Percentiles rank a stretch among this genome's conserved stretches.
phyloP scores from a whole-genome alignment of 1,140 invertebrate genomes.

The Cyphomyrmex costatus region DNA sequence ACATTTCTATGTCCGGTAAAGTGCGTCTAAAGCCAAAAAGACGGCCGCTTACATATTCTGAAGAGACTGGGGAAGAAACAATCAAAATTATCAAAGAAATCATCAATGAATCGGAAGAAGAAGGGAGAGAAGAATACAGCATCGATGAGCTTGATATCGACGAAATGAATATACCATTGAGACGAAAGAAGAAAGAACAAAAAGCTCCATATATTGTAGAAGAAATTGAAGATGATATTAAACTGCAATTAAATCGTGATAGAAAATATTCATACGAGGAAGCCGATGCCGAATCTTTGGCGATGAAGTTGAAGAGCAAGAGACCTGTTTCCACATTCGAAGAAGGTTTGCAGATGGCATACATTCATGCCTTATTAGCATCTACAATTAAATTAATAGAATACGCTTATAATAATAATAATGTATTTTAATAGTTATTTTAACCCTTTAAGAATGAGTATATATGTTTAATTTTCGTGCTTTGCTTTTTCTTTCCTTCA shows the following conservation, averaged over 20 bases:
- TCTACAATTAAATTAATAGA: slow-evolving; percentile 59
- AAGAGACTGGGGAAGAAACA: slow-evolving; percentile 91
- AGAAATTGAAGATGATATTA: slow-evolving; percentile 85
- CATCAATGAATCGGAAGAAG: slow-evolving; percentile 88
- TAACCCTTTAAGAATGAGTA: slow-evolving; percentile 25
- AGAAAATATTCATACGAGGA: slow-evolving; percentile 84
- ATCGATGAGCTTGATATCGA: slow-evolving; percentile 88
- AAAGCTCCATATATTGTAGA: slow-evolving; percentile 81
- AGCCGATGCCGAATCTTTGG: slow-evolving; percentile 88
- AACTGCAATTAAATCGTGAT: slow-evolving; percentile 88
- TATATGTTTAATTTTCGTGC: slow-evolving; percentile 26
- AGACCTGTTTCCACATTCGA: slow-evolving; percentile 87
- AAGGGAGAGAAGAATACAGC: slow-evolving; percentile 88
- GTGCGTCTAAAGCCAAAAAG: slow-evolving; percentile 92
- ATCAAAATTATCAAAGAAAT: slow-evolving; percentile 92
- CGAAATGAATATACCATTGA: slow-evolving; percentile 85
- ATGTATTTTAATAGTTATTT: slow-evolving; percentile 39
- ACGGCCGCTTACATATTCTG: slow-evolving; percentile 89
- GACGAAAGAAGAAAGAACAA: slow-evolving; percentile 84
- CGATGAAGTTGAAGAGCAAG: slow-evolving; percentile 86
- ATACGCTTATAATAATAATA: slow-evolving; percentile 59
- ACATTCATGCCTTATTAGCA: slow-evolving; percentile 44
- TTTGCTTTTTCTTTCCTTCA: slow-evolving; percentile 9
- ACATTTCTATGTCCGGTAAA: slow-evolving; percentile 94
- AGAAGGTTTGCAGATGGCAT: slow-evolving; percentile 88